Evolutionary conservation across 2,113 vertebrate species (phyloP).

Genomic region (Rafetus swinhoei): DNA sequence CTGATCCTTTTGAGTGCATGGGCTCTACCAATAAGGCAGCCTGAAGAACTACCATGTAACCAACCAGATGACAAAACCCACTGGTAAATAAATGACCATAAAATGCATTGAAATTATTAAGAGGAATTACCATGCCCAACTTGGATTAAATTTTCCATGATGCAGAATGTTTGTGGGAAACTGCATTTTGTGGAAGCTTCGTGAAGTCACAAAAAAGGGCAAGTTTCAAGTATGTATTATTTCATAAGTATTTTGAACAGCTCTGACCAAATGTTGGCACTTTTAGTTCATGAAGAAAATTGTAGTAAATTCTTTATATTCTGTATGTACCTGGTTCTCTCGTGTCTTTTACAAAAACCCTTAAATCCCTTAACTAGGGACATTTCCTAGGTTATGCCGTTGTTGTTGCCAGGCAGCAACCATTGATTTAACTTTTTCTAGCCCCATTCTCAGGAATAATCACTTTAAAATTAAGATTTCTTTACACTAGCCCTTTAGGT

Average conservation of each 20-base stretch:
- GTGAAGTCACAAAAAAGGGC: neutral
- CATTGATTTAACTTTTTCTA: constrained; percentile 2
- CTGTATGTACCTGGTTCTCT: neutral
- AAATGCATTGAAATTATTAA: neutral
- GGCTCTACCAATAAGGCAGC: neutral
- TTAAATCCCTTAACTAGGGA: constrained; percentile 10
- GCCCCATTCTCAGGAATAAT: neutral
- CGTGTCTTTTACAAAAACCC: constrained; percentile 27
- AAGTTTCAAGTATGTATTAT: neutral
- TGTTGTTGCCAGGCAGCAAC: neutral
- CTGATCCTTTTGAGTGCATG: neutral
- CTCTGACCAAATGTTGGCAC: neutral
- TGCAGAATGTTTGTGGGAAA: neutral
- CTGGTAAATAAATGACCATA: neutral
- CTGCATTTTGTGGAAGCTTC: neutral
- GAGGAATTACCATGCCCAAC: neutral
- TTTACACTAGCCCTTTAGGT: constrained; percentile 26
- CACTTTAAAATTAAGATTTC: constrained; percentile 25
- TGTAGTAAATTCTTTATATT: neutral
- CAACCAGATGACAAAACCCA: neutral
- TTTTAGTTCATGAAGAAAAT: constrained; percentile 11
- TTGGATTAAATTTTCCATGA: neutral
- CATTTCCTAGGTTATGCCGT: constrained; percentile 32
- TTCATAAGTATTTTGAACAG: neutral
- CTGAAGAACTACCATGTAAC: constrained; percentile 14